Percentiles rank a stretch among this genome's conserved stretches.
phyloP scores from a whole-genome alignment of 2,888 invertebrate genomes.

The Dryadula phaetusa region DNA sequence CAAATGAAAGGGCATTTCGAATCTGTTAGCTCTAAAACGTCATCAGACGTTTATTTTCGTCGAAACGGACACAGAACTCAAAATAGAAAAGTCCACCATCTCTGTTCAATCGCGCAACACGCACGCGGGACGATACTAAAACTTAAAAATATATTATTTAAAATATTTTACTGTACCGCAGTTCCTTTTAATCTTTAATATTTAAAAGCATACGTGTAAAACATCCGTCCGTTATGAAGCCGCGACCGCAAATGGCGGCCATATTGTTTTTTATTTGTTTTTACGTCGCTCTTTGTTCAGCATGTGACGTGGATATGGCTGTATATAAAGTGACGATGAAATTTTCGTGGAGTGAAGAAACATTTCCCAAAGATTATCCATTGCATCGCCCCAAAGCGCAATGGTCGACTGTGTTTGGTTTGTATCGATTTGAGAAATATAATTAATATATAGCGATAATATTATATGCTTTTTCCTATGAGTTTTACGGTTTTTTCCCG shows the following conservation, averaged over 20 bases:
- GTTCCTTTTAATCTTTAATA: conserved; percentile 30
- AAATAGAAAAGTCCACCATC: conserved; percentile 81
- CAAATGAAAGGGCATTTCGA: conserved; percentile 45
- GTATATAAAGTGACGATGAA: conserved; percentile 94
- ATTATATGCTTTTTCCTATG: no score
- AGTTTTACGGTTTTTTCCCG: no score
- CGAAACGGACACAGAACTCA: conserved; percentile 65
- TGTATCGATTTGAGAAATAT: conserved; percentile 67
- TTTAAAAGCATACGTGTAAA: conserved; percentile 30
- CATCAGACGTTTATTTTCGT: conserved; percentile 77
- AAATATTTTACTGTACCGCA: conserved; percentile 48
- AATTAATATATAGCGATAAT: no score
- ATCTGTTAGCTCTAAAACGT: conserved; percentile 60
- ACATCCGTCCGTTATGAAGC: conserved; percentile 62
- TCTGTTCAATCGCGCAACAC: conserved; percentile 68
- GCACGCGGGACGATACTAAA: conserved; percentile 59
- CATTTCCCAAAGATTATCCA: conserved; percentile 96
- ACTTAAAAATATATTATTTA: conserved; percentile 48
- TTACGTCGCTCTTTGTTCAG: conserved; percentile 48
- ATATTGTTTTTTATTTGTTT: conserved; percentile 60
- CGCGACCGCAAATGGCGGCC: conserved; percentile 62
- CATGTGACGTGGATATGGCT: conserved; percentile 90
- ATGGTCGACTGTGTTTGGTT: conserved; percentile 96
- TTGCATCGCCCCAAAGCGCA: conserved; percentile 95
- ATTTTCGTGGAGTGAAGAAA: conserved; percentile 94